These are phyloP conservation scores for Hepsetus odoe DNA, from an alignment of 2,113 vertebrate genomes.

Conservation along the genomic window DNA sequence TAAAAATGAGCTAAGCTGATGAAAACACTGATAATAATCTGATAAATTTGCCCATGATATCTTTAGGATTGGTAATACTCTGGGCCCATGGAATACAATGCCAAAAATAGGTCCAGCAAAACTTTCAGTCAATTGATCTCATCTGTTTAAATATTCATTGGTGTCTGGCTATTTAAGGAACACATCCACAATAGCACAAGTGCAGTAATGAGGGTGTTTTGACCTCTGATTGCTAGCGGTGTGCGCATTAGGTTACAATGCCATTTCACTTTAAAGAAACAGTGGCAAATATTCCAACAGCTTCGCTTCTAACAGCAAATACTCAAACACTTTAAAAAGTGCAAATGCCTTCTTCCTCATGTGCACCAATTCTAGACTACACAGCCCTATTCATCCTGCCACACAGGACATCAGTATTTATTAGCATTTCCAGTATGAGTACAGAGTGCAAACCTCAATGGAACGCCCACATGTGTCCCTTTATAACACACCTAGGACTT, in stretches of 20 bases:
- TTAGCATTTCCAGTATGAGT: neutral
- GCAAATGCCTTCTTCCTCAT: neutral
- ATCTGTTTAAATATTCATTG: conserved; percentile 15
- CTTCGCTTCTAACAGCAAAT: neutral
- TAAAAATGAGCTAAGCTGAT: too few species aligned
- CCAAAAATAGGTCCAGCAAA: neutral
- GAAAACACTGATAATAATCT: too few species aligned
- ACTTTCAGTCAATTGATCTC: neutral
- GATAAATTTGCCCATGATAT: too few species aligned
- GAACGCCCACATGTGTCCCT: neutral
- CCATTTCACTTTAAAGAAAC: neutral
- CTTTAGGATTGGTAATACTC: neutral
- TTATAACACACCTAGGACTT: neutral
- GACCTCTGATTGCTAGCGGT: neutral
- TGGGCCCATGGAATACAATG: neutral
- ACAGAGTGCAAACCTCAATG: neutral
- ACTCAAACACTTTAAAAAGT: neutral
- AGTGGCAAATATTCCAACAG: neutral
- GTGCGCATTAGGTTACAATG: neutral
- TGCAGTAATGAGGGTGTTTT: neutral
- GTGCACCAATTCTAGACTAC: neutral
- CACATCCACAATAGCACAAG: conserved; percentile 4
- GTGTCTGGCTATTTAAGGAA: conserved; percentile 14
- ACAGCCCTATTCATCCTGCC: neutral
- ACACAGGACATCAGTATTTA: neutral